Evolutionary conservation across 2,888 invertebrate genomes (phyloP).

Genomic region (Siphlonurus alternatus): DNA sequence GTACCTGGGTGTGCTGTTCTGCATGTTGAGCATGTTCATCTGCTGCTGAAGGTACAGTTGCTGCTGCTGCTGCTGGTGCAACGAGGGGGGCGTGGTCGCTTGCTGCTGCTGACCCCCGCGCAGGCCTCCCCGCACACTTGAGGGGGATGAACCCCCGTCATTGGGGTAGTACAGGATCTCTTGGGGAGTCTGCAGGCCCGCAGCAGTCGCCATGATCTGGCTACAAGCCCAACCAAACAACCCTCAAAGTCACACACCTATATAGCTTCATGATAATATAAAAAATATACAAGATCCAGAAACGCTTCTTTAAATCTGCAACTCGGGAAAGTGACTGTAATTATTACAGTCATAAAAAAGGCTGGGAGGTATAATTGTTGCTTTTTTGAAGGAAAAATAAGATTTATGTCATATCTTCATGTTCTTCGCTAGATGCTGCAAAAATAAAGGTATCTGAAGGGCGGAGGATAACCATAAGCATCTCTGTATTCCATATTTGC

Average conservation of each 20-base stretch:
- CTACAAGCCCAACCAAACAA: no score
- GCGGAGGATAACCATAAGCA: no score
- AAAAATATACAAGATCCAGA: no score
- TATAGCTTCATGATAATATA: background rate
- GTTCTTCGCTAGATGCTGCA: no score
- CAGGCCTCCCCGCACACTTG: background rate
- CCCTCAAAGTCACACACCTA: background rate
- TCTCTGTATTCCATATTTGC: no score
- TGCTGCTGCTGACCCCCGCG: background rate
- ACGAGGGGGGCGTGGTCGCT: background rate
- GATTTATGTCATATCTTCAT: no score
- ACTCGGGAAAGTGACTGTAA: no score
- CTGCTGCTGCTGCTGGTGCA: background rate
- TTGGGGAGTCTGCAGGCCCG: background rate
- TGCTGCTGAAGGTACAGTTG: background rate
- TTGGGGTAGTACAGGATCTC: background rate
- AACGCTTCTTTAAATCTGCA: no score
- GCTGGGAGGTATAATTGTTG: no score
- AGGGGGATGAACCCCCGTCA: background rate
- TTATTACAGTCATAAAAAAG: no score
- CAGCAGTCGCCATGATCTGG: conserved; percentile 1
- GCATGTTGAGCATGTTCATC: background rate
- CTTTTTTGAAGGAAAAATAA: no score
- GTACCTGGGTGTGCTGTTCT: background rate
- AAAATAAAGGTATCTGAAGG: no score